Evolutionary conservation across 2,888 invertebrate species (phyloP).

Genomic region (Harmothoe impar): DNA sequence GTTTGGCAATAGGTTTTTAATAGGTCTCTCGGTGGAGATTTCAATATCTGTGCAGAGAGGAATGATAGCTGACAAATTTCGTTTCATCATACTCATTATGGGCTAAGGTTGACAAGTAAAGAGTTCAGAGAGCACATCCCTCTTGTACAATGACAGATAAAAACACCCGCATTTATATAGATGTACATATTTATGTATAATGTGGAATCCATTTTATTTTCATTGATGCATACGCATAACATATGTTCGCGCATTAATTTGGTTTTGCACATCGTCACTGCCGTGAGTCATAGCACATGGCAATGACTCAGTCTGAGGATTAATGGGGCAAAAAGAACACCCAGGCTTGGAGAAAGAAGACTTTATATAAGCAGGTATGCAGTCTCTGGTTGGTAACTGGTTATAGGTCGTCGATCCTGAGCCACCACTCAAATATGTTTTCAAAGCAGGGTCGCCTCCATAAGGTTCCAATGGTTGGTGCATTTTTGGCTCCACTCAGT

Average conservation of each 20-base stretch:
- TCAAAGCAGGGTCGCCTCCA: too few relatives aligned
- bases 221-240: not conserved
- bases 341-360: not conserved
- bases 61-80: not conserved
- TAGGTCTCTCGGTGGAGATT: not conserved
- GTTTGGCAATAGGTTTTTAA: constrained; percentile 23
- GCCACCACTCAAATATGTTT: too few relatives aligned
- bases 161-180: constrained; percentile 18
- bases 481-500: too few relatives aligned
- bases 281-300: constrained; percentile 16
- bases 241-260: not conserved
- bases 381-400: not conserved
- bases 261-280: constrained; percentile 38
- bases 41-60: not conserved
- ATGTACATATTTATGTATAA: not conserved
- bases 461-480: too few relatives aligned
- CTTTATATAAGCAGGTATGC: not conserved
- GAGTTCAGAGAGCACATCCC: not conserved
- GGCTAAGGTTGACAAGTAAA: too few relatives aligned
- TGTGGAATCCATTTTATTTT: not conserved
- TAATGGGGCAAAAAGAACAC: not conserved
- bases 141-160: not conserved
- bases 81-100: too few relatives aligned
- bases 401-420: not conserved
- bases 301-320: constrained; percentile 24